These are phyloP conservation scores for Babylonia areolata DNA, from an alignment of 1,140 invertebrate species.

Conservation along the genomic window DNA sequence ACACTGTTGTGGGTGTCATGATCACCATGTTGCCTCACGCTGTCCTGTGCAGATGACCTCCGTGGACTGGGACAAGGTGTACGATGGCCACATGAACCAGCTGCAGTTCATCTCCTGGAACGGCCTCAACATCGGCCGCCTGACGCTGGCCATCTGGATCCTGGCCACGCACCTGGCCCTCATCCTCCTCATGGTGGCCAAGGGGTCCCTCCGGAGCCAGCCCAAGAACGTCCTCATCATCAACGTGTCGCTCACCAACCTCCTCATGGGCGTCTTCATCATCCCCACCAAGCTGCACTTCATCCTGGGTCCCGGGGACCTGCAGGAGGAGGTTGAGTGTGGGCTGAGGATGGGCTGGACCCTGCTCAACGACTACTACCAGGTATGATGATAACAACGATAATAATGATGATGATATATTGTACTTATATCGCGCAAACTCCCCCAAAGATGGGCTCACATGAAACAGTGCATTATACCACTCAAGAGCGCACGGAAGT, in stretches of 20 bases:
- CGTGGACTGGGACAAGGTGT: conserved; percentile 49
- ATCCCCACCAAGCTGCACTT: conserved; percentile 50
- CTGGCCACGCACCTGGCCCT: conserved; percentile 48
- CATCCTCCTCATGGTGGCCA: conserved; percentile 48
- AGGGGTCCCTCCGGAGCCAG: conserved; percentile 38
- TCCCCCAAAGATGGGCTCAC: no score
- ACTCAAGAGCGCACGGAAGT: no score
- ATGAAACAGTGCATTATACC: no score
- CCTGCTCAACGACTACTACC: conserved; percentile 28
- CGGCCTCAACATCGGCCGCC: conserved; percentile 48
- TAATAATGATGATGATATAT: no score
- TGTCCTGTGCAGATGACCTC: conserved; percentile 28
- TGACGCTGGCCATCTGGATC: conserved; percentile 46
- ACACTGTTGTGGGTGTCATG: neutral
- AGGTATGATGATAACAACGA: no score
- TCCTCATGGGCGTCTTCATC: conserved; percentile 51
- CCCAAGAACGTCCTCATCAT: conserved; percentile 53
- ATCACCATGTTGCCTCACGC: no score
- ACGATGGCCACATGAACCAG: conserved; percentile 36
- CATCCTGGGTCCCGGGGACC: conserved; percentile 37
- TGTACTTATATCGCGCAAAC: no score
- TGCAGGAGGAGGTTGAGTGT: conserved; percentile 6
- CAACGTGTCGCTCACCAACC: conserved; percentile 48
- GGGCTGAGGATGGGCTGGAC: conserved; percentile 25
- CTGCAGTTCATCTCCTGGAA: conserved; percentile 49